These are phyloP conservation scores for Isichthys henryi DNA, from an alignment of 2,113 vertebrate species.

Conservation along the genomic window DNA sequence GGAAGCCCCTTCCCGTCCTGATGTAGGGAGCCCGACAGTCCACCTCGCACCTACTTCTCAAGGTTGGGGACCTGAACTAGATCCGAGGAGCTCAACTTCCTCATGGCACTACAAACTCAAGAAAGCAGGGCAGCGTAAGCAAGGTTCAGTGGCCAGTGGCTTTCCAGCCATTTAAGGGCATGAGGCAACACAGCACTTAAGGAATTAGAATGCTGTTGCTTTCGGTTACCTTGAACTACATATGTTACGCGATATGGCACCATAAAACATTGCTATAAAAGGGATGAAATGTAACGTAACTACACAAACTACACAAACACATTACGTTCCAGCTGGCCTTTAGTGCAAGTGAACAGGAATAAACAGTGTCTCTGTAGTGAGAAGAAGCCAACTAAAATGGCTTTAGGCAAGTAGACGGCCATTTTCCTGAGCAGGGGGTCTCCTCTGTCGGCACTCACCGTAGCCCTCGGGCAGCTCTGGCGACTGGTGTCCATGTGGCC, in stretches of 20 bases:
- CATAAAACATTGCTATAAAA: neutral
- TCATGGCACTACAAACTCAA: neutral
- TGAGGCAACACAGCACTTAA: neutral
- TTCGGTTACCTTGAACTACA: neutral
- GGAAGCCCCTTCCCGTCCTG: neutral
- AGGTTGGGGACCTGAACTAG: neutral
- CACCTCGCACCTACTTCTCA: neutral
- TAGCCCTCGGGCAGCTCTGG: conserved; percentile 94
- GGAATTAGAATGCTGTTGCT: neutral
- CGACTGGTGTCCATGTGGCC: conserved; percentile 85
- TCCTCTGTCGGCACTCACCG: conserved; percentile 57
- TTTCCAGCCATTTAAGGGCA: neutral
- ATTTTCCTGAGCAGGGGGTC: neutral
- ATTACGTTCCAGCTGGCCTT: neutral
- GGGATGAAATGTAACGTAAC: neutral
- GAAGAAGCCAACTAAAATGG: neutral
- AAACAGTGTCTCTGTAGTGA: neutral
- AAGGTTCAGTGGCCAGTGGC: neutral
- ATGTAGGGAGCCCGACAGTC: neutral
- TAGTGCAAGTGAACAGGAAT: neutral
- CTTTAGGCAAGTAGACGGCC: neutral
- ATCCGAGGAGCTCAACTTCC: neutral
- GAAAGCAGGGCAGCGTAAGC: neutral
- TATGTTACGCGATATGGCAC: neutral
- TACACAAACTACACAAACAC: neutral